Evolutionary conservation across 2,888 invertebrate genomes (phyloP).

Genomic region (Philhelius pedissequus): DNA sequence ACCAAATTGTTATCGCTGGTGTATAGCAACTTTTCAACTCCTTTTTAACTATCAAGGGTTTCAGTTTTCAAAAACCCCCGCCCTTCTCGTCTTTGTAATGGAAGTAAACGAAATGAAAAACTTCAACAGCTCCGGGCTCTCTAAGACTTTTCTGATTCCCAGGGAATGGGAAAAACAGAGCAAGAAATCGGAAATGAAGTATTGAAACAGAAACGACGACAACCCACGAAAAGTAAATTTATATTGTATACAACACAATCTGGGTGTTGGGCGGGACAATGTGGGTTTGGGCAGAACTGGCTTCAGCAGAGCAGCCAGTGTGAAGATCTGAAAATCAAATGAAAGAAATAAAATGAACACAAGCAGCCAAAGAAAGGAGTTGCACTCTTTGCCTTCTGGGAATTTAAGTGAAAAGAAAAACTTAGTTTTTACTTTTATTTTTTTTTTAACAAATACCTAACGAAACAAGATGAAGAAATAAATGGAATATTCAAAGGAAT

Average conservation of each 20-base stretch:
- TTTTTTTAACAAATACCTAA: neutral
- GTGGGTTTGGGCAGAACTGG: too few species aligned
- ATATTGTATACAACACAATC: neutral
- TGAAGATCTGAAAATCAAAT: slow-evolving; percentile 41
- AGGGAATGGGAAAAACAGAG: neutral
- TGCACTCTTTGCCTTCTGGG: slow-evolving; percentile 32
- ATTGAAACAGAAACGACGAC: slow-evolving; percentile 19
- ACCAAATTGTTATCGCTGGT: slow-evolving; percentile 46
- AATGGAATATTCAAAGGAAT: neutral
- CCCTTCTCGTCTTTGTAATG: neutral
- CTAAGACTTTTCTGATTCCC: neutral
- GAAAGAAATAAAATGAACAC: slow-evolving; percentile 31
- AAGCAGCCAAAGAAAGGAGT: neutral
- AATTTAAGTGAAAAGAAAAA: slow-evolving; percentile 61
- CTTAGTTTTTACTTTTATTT: slow-evolving; percentile 21
- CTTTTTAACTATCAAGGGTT: slow-evolving; percentile 43
- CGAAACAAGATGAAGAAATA: neutral
- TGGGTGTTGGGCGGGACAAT: too few species aligned
- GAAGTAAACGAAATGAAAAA: slow-evolving; percentile 22
- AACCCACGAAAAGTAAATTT: slow-evolving; percentile 14
- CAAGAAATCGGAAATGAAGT: neutral
- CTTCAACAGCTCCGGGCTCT: slow-evolving; percentile 7
- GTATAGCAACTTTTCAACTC: slow-evolving; percentile 28
- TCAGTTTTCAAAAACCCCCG: slow-evolving; percentile 25
- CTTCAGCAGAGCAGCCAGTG: neutral